phyloP scores from a whole-genome alignment of 2,113 vertebrate species.

The Orthochromis indermauri region DNA sequence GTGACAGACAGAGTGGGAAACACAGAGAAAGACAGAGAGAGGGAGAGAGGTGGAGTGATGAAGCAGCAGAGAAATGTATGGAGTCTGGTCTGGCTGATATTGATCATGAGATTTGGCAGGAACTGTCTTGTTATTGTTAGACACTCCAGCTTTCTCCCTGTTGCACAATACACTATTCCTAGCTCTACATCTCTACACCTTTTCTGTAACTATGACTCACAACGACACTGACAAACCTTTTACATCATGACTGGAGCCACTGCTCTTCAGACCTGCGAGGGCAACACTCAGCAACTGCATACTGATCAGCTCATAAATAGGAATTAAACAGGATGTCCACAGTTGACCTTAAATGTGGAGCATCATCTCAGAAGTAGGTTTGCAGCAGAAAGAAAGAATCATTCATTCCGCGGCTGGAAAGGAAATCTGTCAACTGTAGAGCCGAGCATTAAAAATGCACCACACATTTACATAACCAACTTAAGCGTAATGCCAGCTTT shows the following conservation, averaged over 20 bases:
- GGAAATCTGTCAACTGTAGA: background rate
- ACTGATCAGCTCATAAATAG: background rate
- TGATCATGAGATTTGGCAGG: conserved; percentile 1
- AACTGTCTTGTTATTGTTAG: conserved; percentile 4
- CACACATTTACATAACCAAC: conserved; percentile 6
- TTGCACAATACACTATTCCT: conserved; percentile 41
- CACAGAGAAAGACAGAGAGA: background rate
- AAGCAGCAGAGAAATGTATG: background rate
- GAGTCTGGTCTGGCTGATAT: background rate
- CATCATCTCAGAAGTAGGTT: background rate
- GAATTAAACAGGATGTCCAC: conserved; percentile 10
- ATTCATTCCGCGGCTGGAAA: background rate
- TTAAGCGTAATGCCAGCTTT: background rate
- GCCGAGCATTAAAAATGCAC: background rate
- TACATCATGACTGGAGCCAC: conserved; percentile 19
- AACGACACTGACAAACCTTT: conserved; percentile 14
- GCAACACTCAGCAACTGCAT: conserved; percentile 8
- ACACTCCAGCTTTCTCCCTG: background rate
- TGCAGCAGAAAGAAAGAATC: background rate
- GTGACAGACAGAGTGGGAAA: conserved; percentile 4
- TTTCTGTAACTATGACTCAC: conserved; percentile 33
- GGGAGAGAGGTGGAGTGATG: background rate
- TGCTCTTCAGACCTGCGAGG: conserved; percentile 13
- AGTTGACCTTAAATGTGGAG: conserved; percentile 4
- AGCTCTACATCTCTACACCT: conserved; percentile 8